phyloP scores from a whole-genome alignment of 2,113 vertebrate genomes.

The Pristiophorus japonicus region DNA sequence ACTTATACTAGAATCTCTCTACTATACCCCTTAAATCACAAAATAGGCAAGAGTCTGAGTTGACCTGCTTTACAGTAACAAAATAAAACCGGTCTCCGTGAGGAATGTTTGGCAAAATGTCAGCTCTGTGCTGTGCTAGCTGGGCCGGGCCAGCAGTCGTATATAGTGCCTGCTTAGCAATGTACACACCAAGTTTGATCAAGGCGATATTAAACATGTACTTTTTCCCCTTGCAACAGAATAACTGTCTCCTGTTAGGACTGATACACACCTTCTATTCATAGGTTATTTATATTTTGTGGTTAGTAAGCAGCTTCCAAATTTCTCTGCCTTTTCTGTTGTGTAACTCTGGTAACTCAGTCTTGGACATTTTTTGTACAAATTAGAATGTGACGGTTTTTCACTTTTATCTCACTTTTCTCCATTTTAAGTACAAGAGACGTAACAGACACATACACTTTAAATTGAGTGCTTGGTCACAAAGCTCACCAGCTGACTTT shows the following conservation, averaged over 20 bases:
- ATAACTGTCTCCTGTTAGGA: neutral
- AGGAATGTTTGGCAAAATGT: neutral
- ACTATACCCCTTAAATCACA: neutral
- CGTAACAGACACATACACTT: neutral
- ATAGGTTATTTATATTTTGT: slow-evolving; percentile 20
- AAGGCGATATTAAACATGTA: neutral
- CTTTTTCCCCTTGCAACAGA: neutral
- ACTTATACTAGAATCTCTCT: neutral
- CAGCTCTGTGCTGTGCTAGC: neutral
- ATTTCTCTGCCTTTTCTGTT: neutral
- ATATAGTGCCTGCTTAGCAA: neutral
- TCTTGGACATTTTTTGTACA: neutral
- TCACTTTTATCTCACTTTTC: neutral
- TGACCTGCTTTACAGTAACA: neutral
- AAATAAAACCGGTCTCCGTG: neutral
- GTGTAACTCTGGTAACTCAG: too few relatives aligned
- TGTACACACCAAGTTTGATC: neutral
- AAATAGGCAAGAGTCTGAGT: neutral
- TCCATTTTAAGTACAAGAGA: neutral
- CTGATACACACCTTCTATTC: neutral
- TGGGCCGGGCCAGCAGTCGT: neutral
- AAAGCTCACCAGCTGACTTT: neutral
- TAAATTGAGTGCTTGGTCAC: neutral
- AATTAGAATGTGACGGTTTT: neutral
- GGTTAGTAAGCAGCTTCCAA: neutral